These are phyloP conservation scores for Molossus molossus DNA, from an alignment of 2,797 vertebrate species.

Conservation along the genomic window DNA sequence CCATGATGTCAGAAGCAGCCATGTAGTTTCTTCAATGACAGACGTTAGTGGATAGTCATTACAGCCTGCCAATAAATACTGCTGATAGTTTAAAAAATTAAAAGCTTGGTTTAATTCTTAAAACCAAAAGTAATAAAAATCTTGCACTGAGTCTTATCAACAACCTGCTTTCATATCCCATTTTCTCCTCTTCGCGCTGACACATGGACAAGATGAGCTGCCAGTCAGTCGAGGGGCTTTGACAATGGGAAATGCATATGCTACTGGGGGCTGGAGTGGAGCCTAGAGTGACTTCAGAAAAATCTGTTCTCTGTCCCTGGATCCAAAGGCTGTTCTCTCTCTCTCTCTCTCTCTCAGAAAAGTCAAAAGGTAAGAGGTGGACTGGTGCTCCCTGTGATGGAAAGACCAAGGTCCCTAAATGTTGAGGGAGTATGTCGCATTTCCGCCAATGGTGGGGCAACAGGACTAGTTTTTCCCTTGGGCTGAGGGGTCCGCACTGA, in stretches of 20 bases:
- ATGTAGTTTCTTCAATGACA: background rate
- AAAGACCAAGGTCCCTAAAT: background rate
- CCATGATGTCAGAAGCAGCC: background rate
- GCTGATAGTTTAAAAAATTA: background rate
- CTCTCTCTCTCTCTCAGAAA: background rate
- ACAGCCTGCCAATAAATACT: background rate
- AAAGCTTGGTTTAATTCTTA: slow-evolving; percentile 44
- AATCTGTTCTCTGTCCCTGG: background rate
- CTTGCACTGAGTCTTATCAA: background rate
- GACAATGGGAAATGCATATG: background rate
- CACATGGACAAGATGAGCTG: background rate
- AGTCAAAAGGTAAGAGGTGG: background rate
- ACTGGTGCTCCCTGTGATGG: background rate
- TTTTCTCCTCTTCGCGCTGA: background rate
- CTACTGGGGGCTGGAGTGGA: background rate
- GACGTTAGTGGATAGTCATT: slow-evolving; percentile 27
- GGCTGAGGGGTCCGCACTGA: background rate
- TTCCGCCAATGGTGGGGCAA: background rate
- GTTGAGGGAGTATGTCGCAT: background rate
- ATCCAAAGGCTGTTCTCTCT: background rate
- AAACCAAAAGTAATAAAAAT: slow-evolving; percentile 20
- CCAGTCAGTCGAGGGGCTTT: background rate
- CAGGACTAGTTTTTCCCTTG: background rate
- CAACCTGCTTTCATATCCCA: background rate
- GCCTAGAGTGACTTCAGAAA: background rate